Conservation (phyloP, 1,140 invertebrate genomes). For the Bombus waltoni region DNA sequence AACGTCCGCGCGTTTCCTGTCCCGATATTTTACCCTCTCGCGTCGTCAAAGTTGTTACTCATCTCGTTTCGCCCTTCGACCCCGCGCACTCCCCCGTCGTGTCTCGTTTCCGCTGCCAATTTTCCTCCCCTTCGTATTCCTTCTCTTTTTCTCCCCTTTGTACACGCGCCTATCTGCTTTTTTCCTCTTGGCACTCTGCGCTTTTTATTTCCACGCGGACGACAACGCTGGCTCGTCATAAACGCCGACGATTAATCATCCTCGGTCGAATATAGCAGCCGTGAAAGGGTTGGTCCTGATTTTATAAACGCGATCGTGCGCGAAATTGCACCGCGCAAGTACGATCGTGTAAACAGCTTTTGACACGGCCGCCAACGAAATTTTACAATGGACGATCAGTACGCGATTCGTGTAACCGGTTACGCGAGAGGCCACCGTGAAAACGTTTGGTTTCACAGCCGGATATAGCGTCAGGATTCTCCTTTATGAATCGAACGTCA, state of each 20-base stretch:
- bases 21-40: slow-evolving; percentile 61
- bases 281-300: slow-evolving; percentile 44
- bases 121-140: not conserved
- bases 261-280: slow-evolving; percentile 8
- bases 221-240: slow-evolving; percentile 57
- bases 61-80: slow-evolving; percentile 22
- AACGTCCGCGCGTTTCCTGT: slow-evolving; percentile 34
- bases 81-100: not conserved
- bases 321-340: slow-evolving; percentile 49
- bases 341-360: slow-evolving; percentile 58
- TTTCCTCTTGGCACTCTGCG: not conserved
- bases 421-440: too few relatives aligned
- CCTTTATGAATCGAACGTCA: not conserved
- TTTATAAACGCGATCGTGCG: slow-evolving; percentile 66
- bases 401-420: not conserved
- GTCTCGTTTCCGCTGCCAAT: slow-evolving; percentile 32
- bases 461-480: not conserved
- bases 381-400: slow-evolving; percentile 29
- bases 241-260: slow-evolving; percentile 63
- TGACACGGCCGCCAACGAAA: slow-evolving; percentile 33
- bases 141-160: not conserved
- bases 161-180: not conserved
- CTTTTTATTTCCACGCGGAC: slow-evolving; percentile 57
- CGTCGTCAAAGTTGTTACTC: slow-evolving; percentile 52
- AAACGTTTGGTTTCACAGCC: not conserved